phyloP scores from a whole-genome alignment of 2,888 invertebrate species.

The Ophion ventricosus region DNA sequence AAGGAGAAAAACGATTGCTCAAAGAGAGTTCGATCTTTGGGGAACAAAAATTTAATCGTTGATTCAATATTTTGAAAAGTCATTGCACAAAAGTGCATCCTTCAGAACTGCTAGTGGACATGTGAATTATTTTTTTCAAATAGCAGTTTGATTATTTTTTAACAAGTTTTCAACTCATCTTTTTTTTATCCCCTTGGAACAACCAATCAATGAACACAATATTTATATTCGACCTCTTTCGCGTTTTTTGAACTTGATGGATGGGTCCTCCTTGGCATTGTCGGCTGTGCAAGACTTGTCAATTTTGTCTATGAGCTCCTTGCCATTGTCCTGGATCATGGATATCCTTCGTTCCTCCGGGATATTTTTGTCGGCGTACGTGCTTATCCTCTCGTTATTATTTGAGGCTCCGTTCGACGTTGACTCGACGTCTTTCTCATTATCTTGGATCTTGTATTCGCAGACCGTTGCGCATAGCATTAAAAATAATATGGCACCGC shows the following conservation, averaged over 20 bases:
- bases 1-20: neutral
- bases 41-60: neutral
- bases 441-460: conserved; percentile 86
- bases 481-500: conserved; percentile 84
- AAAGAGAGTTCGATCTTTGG: neutral
- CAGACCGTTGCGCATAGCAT: conserved; percentile 87
- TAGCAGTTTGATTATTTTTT: no score
- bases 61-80: no score
- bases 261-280: conserved; percentile 49
- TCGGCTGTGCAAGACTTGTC: conserved; percentile 65
- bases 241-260: conserved; percentile 51
- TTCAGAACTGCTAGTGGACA: no score
- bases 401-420: conserved; percentile 82
- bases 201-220: no score
- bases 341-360: conserved; percentile 74
- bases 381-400: conserved; percentile 82
- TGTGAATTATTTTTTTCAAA: no score
- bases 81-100: no score
- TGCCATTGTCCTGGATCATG: conserved; percentile 82
- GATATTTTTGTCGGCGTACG: conserved; percentile 83
- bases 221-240: conserved; percentile 67
- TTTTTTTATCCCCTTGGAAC: no score
- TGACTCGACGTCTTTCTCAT: conserved; percentile 83
- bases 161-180: no score
- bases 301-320: conserved; percentile 80